These are phyloP conservation scores for Eunapius fragilis DNA, from an alignment of 37 sponge, comb jelly and placozoan species.

Conservation along the genomic window DNA sequence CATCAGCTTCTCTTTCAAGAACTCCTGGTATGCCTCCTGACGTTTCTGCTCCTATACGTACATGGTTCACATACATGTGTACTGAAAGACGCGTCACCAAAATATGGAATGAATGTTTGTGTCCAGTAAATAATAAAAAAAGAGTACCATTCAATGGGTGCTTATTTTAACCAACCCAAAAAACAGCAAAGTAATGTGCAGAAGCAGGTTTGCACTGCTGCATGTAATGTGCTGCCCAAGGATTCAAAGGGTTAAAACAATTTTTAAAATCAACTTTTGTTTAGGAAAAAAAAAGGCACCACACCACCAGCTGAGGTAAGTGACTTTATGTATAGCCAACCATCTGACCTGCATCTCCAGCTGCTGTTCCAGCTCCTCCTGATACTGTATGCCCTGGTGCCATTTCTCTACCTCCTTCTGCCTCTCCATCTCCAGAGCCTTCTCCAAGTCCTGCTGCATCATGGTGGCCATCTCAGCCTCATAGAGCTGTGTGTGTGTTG, in stretches of 20 bases:
- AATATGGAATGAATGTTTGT: neutral
- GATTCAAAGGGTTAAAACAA: no score
- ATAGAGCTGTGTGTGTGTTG: constrained; percentile 25
- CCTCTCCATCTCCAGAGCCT: constrained; percentile 50
- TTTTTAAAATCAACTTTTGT: no score
- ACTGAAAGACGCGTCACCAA: neutral
- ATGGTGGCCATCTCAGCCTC: constrained; percentile 71
- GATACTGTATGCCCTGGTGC: constrained; percentile 79
- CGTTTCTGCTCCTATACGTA: constrained; percentile 64
- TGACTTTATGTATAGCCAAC: no score
- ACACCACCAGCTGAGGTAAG: no score
- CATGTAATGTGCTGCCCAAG: no score
- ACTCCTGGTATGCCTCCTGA: constrained; percentile 93
- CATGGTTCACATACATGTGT: constrained; percentile 1
- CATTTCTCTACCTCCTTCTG: constrained; percentile 61
- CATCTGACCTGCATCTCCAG: constrained; percentile 87
- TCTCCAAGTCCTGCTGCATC: constrained; percentile 71
- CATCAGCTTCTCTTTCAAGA: constrained; percentile 98
- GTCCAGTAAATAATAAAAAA: no score
- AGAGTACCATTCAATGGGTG: no score
- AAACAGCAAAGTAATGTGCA: no score
- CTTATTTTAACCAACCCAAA: no score
- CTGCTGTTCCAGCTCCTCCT: constrained; percentile 88
- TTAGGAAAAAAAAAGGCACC: no score
- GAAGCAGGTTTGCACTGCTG: no score